A percentile compares a stretch with the other conserved stretches of the same genome.
phyloP scores from a whole-genome alignment of 2,113 vertebrate species.

The Scopus umbretta region DNA sequence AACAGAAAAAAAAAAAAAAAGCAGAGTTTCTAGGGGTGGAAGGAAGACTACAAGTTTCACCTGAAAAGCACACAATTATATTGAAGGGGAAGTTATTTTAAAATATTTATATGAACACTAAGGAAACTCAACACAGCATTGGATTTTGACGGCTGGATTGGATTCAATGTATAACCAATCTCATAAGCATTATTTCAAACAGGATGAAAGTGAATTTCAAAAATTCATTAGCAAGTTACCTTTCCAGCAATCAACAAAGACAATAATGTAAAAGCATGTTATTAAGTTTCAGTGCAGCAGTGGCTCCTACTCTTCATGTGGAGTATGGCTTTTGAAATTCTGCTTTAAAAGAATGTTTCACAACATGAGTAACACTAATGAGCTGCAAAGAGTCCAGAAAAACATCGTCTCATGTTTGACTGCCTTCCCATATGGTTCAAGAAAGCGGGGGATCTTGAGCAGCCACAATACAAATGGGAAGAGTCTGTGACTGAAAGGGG shows the following conservation, averaged over 20 bases:
- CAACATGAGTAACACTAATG: conserved; percentile 50
- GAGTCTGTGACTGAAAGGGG: not conserved
- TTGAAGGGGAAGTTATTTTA: not conserved
- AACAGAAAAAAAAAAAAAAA: not conserved
- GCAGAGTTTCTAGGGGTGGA: not conserved
- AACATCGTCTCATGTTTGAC: not conserved
- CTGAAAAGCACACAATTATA: rapidly evolving
- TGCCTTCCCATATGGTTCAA: conserved; percentile 24
- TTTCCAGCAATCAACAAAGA: not conserved
- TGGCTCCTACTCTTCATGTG: not conserved
- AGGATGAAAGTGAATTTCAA: conserved; percentile 33
- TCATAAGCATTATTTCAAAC: not conserved
- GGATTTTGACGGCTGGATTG: not conserved
- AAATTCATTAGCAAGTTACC: conserved; percentile 33
- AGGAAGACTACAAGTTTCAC: not conserved
- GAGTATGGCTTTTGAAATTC: not conserved
- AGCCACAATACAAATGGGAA: not conserved
- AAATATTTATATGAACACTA: not conserved
- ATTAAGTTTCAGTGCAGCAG: not conserved
- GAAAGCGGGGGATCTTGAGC: not conserved
- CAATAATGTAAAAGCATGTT: not conserved
- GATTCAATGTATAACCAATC: not conserved
- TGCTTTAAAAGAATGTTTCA: conserved; percentile 26
- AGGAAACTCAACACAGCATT: not conserved
- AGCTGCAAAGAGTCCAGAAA: conserved; percentile 43